Evolutionary conservation across 1,140 invertebrate species (phyloP).

Genomic region (Aphelinus certus): DNA sequence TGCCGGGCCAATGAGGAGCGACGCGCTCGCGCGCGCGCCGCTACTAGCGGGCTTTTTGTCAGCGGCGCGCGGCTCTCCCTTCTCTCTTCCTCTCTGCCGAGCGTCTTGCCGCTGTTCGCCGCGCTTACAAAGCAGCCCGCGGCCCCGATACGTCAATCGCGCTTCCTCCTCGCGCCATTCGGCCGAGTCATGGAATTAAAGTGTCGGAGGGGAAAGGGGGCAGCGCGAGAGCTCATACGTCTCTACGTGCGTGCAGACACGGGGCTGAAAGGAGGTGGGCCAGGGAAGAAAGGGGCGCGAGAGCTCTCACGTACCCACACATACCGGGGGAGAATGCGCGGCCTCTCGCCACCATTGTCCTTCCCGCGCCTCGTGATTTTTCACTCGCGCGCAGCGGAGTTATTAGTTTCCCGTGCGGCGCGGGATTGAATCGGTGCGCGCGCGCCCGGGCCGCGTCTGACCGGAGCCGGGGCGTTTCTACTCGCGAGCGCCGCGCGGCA

Average conservation of each 20-base stretch:
- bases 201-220: neutral
- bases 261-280: neutral
- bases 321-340: neutral
- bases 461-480: too few relatives aligned
- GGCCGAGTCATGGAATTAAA: conserved; percentile 36
- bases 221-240: neutral
- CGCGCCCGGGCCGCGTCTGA: too few relatives aligned
- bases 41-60: neutral
- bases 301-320: too few relatives aligned
- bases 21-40: neutral
- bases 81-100: neutral
- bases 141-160: conserved; percentile 36
- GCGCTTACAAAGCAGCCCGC: conserved; percentile 19
- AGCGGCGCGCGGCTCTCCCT: neutral
- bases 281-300: neutral
- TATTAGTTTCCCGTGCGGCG: too few relatives aligned
- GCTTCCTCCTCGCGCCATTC: conserved; percentile 6
- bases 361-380: neutral
- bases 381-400: neutral
- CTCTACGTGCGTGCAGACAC: neutral
- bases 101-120: neutral
- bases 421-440: too few relatives aligned
- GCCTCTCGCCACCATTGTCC: neutral
- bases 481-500: too few relatives aligned
- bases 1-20: conserved; percentile 25